Evolutionary conservation across 2,797 vertebrate genomes (phyloP), one percentile per base, ranked within the genome.

Genomic region (Anisognathus igniventris): DNA sequence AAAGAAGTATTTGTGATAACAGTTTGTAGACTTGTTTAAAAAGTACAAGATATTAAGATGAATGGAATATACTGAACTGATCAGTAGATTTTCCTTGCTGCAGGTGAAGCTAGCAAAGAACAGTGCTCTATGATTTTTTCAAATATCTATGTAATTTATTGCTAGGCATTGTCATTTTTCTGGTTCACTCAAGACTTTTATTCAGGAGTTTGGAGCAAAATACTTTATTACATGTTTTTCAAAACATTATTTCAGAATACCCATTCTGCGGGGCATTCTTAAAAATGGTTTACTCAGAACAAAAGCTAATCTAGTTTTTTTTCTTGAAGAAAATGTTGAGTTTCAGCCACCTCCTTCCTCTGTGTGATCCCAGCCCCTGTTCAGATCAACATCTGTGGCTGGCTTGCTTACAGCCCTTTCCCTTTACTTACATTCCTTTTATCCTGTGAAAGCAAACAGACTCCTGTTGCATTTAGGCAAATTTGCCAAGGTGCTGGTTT

Each of bases 21-120:
- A 51, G 12, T 91, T 80, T 92, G 44, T 85, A 90, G 62, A 73
- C 64, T 60, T 78, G 56, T 75, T 94, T 94, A 53, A 90, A 82
- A 94, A 53, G 35, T 90, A 33, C 17, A 68, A 33, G n/a, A 57
- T 74, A 23, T 68, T 87, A 67, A 87, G 45, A 17, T 81, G n/a
- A 75, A 66, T 72, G 24, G 51, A 92, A 72, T 72, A 31, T 40
- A 18, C 44, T 79, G 64, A 72, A 72, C n/a, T 44, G 60, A 88
- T 71, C 13, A 73, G 78, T 56, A 93, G 37, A 33, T 93, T 84
- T 84, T 90, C 22, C 28, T 78, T 81, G 50, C 66, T 90, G 37
- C 27, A 66, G 62, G 7, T 81, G 19, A 71, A 78, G 17, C 10
- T 84, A 84, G 62, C 9, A 66, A 48, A 88, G 39, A 74, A 81